A percentile compares a stretch with the other conserved stretches of the same genome.
These are phyloP conservation scores for Chromis chromis DNA, from an alignment of 2,797 vertebrate genomes.

Conservation along the genomic window DNA sequence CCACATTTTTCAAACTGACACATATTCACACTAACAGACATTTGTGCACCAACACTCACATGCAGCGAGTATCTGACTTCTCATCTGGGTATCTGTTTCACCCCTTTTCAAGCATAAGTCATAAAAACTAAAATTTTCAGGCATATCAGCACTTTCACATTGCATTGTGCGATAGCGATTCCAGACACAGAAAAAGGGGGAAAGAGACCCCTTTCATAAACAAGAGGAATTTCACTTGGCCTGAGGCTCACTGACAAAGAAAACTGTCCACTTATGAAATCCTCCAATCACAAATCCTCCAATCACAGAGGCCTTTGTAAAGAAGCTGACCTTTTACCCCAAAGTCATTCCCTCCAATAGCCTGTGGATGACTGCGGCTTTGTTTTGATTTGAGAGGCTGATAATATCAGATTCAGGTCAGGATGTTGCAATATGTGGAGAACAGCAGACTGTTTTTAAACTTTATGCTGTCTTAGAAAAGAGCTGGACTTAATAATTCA, in stretches of 20 bases:
- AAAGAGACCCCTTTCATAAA: conserved; percentile 17
- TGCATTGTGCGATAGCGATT: conserved; percentile 7
- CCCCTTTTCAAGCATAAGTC: conserved; percentile 22
- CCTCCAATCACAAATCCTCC: conserved; percentile 39
- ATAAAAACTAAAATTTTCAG: conserved; percentile 26
- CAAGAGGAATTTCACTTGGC: conserved; percentile 27
- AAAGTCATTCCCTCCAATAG: conserved; percentile 8
- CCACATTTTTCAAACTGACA: conserved; percentile 65
- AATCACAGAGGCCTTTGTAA: conserved; percentile 43
- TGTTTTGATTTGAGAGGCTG: conserved; percentile 42
- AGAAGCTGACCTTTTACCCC: conserved; percentile 29
- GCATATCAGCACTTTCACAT: conserved; percentile 32
- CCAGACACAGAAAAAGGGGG: not conserved
- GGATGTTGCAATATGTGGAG: conserved; percentile 10
- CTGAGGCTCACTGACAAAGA: conserved; percentile 27
- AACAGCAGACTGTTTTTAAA: not conserved
- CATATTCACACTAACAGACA: conserved; percentile 6
- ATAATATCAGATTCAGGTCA: conserved; percentile 45
- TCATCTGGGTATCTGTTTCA: conserved; percentile 42
- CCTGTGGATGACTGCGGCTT: conserved; percentile 34
- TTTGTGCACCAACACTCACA: not conserved
- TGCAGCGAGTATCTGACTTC: conserved; percentile 40
- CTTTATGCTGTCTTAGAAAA: not conserved
- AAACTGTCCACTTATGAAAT: conserved; percentile 43
- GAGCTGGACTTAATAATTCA: conserved; percentile 11